Conservation (phyloP, 2,888 invertebrate species). For the Choreutis nemorana region DNA sequence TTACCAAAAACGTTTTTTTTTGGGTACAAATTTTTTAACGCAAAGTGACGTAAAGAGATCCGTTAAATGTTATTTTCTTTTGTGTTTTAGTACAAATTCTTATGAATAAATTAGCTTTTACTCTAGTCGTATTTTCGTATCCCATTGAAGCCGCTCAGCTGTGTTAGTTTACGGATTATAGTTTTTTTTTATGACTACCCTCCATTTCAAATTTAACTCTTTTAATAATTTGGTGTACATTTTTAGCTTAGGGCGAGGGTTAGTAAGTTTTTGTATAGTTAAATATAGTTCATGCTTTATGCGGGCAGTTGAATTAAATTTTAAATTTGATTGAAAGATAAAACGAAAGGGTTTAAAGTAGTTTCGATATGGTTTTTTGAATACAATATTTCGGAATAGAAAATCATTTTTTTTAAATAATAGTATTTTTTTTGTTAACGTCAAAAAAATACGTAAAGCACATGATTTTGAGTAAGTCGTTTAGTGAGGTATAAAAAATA, state of each 20-base stretch:
- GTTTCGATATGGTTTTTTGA: conserved; percentile 13
- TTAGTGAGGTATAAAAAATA: no score
- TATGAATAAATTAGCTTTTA: no score
- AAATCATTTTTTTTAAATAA: background rate
- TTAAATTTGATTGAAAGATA: conserved; percentile 22
- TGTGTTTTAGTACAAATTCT: no score
- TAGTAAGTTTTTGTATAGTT: conserved; percentile 26
- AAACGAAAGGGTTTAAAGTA: conserved; percentile 22
- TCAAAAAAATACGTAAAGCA: background rate
- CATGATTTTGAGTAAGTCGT: no score
- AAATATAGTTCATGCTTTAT: conserved; percentile 33
- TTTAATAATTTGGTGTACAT: conserved; percentile 61
- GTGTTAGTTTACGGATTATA: conserved; percentile 58
- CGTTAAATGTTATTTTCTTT: no score
- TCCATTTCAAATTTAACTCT: conserved; percentile 63
- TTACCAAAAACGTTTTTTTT: no score
- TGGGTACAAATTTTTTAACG: no score
- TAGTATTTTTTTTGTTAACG: background rate
- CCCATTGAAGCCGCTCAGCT: conserved; percentile 54
- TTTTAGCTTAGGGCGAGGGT: conserved; percentile 52
- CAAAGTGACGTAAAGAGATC: no score
- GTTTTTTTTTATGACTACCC: conserved; percentile 39
- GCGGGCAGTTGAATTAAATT: conserved; percentile 32
- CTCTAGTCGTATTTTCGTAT: no score
- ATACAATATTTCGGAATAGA: background rate